Base-by-base conservation (phyloP, 2,888 invertebrate species). In the Nemurella pictetii region DNA sequence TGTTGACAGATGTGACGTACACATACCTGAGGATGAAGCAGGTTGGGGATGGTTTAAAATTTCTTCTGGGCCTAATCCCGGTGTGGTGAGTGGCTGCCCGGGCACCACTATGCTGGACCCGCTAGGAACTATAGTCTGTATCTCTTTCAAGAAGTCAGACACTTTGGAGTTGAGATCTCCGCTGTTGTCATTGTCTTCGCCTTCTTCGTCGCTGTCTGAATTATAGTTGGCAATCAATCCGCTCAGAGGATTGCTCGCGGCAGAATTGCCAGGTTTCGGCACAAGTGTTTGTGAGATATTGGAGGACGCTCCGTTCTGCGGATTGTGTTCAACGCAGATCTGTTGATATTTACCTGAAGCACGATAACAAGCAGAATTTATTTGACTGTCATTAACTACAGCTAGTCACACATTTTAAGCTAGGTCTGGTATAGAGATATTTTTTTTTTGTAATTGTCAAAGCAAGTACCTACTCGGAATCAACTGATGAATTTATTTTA, bases 301-400 rank as follows among this genome's bases (percentile, higher is more conserved):
- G 20, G 84, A 35, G 28, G 84, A 77, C 73, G 77, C 84, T 25
- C 85, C 85, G 80, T 86, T 86, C 77, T 86, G 86, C 29, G 80
- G 85, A 74, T 55, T 85, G 77, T 87, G 86, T 73, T 86, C 87
- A 5, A 87, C 86, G 85, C 87, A 87, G 73, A 88, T 88, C 84
- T 88, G 88, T 85, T 88, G 88, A 85, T 88, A 88, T 86, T 88
- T 88, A 27, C 88, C 88, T 88, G 80, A 25, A 87, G 35, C 15
- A 20, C 35, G n/a, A 27, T 26, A 3, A 20, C 32, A 5, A 25
- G 25, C 28, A 7, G n/a, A 25, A 26, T 25, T 77, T 12, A 12
- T 36, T 36, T 36, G 15, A 15, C 55, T 15, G 15, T 12, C 15
- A 36, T 36, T 12, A 12, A 36, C 15, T 36, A n/a, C n/a, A n/a